A percentile compares a stretch with the other conserved stretches of the same genome.
Conservation (phyloP, 92 coral and sea anemone species). For the Blastomussa wellsi region DNA sequence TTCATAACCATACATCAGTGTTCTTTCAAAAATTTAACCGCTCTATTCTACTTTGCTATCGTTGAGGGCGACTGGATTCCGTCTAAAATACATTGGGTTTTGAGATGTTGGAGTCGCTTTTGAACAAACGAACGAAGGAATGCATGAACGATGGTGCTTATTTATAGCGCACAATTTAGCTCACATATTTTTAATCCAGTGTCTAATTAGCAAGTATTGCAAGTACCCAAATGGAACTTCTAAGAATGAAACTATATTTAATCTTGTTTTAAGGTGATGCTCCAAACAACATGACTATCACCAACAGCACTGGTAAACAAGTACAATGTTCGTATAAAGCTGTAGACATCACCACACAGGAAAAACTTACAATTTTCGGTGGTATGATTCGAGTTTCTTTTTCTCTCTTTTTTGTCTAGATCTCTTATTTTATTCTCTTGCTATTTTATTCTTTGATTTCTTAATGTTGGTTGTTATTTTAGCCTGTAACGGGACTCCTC, state of each 20-base stretch:
- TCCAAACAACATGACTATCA: neutral
- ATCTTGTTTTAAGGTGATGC: conserved; percentile 2
- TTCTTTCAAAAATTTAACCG: no score
- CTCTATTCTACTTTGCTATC: no score
- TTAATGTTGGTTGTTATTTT: neutral
- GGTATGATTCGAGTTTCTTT: neutral
- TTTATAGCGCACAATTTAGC: no score
- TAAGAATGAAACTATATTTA: neutral
- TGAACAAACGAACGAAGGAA: no score
- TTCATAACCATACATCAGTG: no score
- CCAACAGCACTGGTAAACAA: neutral
- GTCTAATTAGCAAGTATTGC: neutral
- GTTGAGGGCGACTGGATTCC: no score
- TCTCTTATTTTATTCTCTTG: neutral
- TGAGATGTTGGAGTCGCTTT: no score
- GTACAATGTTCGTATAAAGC: conserved; percentile 10
- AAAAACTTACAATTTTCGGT: neutral
- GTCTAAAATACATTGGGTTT: no score
- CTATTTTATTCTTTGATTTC: neutral
- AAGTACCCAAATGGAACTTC: neutral
- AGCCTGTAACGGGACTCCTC: conserved; percentile 37
- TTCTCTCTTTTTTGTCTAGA: neutral
- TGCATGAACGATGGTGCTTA: neutral
- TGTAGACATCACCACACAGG: neutral
- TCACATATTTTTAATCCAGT: no score